Conservation (phyloP, 2,888 invertebrate species). For the Lepetodrilus schrolli region DNA sequence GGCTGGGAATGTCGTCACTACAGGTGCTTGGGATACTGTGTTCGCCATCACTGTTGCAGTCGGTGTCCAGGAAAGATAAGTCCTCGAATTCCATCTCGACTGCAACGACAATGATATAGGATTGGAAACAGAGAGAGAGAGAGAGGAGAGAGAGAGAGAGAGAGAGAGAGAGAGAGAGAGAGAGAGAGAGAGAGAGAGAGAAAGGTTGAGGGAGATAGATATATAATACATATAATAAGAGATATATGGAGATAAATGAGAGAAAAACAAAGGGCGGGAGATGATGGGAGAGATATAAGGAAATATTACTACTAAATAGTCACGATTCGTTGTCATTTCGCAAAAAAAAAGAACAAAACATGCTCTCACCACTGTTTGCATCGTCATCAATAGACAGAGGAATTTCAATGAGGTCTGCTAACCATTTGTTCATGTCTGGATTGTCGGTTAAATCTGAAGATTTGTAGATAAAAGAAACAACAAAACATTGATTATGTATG, state of each 20-base stretch:
- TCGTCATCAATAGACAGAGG: no score
- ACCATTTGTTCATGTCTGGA: no score
- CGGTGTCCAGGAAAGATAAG: slow-evolving; percentile 25
- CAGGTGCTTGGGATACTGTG: background rate
- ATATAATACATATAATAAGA: background rate
- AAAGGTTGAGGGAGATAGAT: background rate
- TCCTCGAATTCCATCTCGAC: slow-evolving; percentile 6
- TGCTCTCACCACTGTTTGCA: no score
- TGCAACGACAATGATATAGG: background rate
- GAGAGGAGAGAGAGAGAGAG: slow-evolving; percentile 15
- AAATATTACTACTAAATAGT: no score
- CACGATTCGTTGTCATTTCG: no score
- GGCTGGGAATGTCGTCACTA: background rate
- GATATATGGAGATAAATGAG: background rate
- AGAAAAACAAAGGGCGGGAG: background rate
- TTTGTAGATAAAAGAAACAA: no score
- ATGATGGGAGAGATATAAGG: background rate
- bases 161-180: slow-evolving; percentile 4
- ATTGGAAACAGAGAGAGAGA: background rate
- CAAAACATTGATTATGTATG: no score
- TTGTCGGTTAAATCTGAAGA: no score
- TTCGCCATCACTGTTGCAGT: slow-evolving; percentile 27
- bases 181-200: background rate
- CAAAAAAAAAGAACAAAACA: no score
- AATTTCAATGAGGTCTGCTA: no score